Conservation (phyloP, 30 jellyfish, hydroid and myxozoan species). For the Aurelia aurita complex sp. Pacific region DNA sequence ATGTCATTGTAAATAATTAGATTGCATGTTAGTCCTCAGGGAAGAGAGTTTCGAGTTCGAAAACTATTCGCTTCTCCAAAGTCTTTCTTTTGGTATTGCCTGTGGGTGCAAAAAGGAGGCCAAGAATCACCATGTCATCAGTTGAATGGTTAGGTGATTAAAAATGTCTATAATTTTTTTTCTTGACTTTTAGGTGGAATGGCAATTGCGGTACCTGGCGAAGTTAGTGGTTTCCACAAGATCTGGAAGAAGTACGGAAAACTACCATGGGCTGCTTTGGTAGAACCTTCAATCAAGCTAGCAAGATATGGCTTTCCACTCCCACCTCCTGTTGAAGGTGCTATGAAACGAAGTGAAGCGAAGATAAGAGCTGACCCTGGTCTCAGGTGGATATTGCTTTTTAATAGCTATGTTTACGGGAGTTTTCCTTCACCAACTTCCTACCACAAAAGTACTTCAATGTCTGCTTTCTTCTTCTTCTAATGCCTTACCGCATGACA, state of each 20-base stretch:
- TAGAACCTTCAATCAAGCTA: slow-evolving; percentile 85
- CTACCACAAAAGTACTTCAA: too few relatives aligned
- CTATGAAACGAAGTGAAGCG: slow-evolving; percentile 35
- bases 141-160: too few relatives aligned
- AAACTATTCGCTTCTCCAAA: too few relatives aligned
- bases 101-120: too few relatives aligned
- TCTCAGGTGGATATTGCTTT: slow-evolving; percentile 23
- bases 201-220: slow-evolving; percentile 97
- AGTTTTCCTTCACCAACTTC: too few relatives aligned
- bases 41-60: too few relatives aligned
- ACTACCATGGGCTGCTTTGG: slow-evolving; percentile 82
- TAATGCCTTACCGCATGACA: too few relatives aligned
- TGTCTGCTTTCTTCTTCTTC: too few relatives aligned
- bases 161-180: neutral
- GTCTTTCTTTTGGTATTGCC: too few relatives aligned
- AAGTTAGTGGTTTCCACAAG: slow-evolving; percentile 67
- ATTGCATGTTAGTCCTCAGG: too few relatives aligned
- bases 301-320: slow-evolving; percentile 90
- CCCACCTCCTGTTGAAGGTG: slow-evolving; percentile 72
- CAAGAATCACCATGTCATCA: too few relatives aligned
- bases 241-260: slow-evolving; percentile 90
- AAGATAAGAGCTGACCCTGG: slow-evolving; percentile 70
- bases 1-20: too few relatives aligned
- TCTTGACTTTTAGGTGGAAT: slow-evolving; percentile 75
- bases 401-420: neutral